Evolutionary conservation across 2,113 vertebrate species (phyloP).

Genomic region (Heliornis fulica): DNA sequence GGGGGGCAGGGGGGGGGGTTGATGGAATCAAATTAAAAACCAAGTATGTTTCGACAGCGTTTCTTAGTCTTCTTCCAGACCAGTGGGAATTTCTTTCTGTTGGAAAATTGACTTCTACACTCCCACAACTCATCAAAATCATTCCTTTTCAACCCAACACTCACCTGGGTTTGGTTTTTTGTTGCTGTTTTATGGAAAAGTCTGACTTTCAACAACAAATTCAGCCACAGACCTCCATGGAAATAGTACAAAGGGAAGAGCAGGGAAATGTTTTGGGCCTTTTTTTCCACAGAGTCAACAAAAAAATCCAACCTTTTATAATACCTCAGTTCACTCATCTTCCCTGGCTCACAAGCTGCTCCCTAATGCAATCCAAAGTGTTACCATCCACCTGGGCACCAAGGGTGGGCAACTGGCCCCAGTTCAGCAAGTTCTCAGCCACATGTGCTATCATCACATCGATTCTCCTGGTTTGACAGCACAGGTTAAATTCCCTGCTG

Average conservation of each 20-base stretch:
- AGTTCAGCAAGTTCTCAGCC: background rate
- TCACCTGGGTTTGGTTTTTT: background rate
- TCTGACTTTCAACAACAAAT: background rate
- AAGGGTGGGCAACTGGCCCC: background rate
- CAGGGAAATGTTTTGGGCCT: background rate
- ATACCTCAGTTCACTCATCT: background rate
- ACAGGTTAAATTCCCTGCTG: background rate
- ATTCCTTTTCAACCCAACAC: background rate
- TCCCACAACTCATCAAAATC: background rate
- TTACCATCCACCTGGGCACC: accelerated
- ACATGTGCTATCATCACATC: background rate
- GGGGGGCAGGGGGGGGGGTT: accelerated
- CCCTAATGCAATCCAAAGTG: background rate
- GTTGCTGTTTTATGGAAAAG: background rate
- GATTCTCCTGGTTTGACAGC: background rate
- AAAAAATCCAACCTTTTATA: background rate
- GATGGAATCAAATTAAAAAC: background rate
- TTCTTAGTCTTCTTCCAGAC: background rate
- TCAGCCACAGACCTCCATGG: background rate
- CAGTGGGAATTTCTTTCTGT: background rate
- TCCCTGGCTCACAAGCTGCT: background rate
- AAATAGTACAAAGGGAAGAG: background rate
- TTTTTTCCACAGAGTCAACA: background rate
- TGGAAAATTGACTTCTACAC: background rate
- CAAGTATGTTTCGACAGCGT: background rate